Evolutionary conservation across 2,113 vertebrate species (phyloP).

Genomic region (Catharus bicknelli): DNA sequence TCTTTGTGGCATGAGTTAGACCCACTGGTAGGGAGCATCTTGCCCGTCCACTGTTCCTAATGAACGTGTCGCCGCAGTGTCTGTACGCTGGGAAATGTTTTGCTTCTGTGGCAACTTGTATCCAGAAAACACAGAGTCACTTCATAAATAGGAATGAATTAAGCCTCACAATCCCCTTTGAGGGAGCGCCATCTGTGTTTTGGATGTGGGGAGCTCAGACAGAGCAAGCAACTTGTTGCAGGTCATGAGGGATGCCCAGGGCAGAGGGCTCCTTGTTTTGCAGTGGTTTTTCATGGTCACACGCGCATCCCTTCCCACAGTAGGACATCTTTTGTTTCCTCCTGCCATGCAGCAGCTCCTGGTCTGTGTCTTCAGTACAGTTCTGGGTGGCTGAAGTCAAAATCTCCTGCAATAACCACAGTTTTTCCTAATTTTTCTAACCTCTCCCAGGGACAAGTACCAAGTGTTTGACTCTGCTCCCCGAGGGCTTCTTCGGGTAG

Average conservation of each 20-base stretch:
- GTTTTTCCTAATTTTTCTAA: not conserved
- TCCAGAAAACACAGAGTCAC: slow-evolving; percentile 28
- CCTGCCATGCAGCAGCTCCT: not conserved
- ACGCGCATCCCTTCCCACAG: not conserved
- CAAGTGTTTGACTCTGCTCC: slow-evolving; percentile 92
- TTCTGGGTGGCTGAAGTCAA: not conserved
- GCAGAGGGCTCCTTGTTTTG: not conserved
- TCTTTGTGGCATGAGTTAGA: not conserved
- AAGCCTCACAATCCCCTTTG: not conserved
- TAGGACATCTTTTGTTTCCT: not conserved
- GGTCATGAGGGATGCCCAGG: not conserved
- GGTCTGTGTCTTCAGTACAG: not conserved
- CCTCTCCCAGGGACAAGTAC: slow-evolving; percentile 84
- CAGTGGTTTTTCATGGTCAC: not conserved
- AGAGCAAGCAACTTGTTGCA: not conserved
- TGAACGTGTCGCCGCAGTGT: not conserved
- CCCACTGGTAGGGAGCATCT: not conserved
- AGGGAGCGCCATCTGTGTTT: not conserved
- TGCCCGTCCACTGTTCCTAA: not conserved
- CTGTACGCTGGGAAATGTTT: slow-evolving; percentile 9
- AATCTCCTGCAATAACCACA: not conserved
- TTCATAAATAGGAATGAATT: slow-evolving; percentile 31
- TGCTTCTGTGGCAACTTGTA: slow-evolving; percentile 13
- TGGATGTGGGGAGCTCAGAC: not conserved
- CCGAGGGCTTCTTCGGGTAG: slow-evolving; percentile 89